Base-by-base conservation (phyloP, 2,888 invertebrate genomes). In the Nomada hirtipes region DNA sequence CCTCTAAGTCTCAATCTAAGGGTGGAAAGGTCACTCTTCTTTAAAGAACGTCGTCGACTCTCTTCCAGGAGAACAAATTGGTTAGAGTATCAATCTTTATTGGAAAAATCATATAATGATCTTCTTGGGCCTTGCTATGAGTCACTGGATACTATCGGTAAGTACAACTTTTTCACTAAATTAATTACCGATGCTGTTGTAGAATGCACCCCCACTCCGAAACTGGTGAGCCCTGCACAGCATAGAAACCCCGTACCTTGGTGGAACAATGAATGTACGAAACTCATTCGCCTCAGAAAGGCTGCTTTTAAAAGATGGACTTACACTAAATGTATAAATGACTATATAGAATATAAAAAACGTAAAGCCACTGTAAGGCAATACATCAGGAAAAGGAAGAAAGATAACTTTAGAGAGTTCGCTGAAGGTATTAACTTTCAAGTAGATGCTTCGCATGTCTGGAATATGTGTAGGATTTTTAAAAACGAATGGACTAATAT, bases 221-320 rank as follows among this genome's bases (percentile, higher is more conserved):
- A 55, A 18, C 20, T 23, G n/a, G 7, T n/a, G n/a, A n/a, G 55
- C n/a, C 20, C 18, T 10, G 55, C 0, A 1, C 10, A n/a, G 18
- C 36, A 36, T 20, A 18, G 20, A n/a, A 55, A 55, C 10, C 55
- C 55, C 9, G 20, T 55, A 1, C 55, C 55, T 1, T 55, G 55
- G 55, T 55, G 0, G 20, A n/a, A 55, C 20, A 0, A 1, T 23
- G 55, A 55, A 10, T n/a, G 20, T 18, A 0, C 55, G 10, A 55
- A 55, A 20, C 9, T n/a, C 20, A n/a, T 55, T 20, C n/a, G 18
- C 3, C 10, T 20, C 0, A 26, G 26, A 26, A 2, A 26, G 26
- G 26, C 55, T 23, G 55, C 55, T 55, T 20, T 55, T 55, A 55
- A 55, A 23, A 55, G n/a, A 20, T 55, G 55, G 55, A 55, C 15